A percentile compares a stretch with the other conserved stretches of the same genome.
Conservation (phyloP, 2,797 vertebrate genomes). For the Megaceryle alcyon region DNA sequence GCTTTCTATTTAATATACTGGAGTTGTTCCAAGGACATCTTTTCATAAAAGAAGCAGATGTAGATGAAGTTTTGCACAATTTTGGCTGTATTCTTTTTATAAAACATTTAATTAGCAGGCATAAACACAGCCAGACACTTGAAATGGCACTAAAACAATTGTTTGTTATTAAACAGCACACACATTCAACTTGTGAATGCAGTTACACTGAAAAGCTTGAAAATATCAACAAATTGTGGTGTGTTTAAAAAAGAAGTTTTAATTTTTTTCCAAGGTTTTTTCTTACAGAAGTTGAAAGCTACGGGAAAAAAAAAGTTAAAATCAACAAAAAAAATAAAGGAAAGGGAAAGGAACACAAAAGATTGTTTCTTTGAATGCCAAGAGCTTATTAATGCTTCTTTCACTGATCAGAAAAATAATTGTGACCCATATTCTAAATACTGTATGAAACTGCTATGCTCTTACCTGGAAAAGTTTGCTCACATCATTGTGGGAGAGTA, state of each 20-base stretch:
- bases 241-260: conserved; percentile 78
- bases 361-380: conserved; percentile 47
- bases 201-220: conserved; percentile 77
- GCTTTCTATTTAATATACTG: conserved; percentile 81
- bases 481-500: not conserved
- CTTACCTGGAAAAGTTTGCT: conserved; percentile 5
- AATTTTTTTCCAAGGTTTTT: conserved; percentile 84
- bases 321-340: conserved; percentile 47
- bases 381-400: conserved; percentile 56
- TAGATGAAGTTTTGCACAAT: conserved; percentile 83
- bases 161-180: conserved; percentile 78
- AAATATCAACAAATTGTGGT: conserved; percentile 78
- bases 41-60: conserved; percentile 83
- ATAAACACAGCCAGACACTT: conserved; percentile 79
- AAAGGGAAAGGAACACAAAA: conserved; percentile 36
- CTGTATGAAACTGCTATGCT: not conserved
- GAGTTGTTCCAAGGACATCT: conserved; percentile 87
- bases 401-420: conserved; percentile 1
- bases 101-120: conserved; percentile 86
- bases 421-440: conserved; percentile 11
- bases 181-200: conserved; percentile 76
- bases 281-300: conserved; percentile 73
- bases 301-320: conserved; percentile 47
- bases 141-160: conserved; percentile 83
- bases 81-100: conserved; percentile 71